Evolutionary conservation across 2,888 invertebrate species (phyloP), one percentile per base, ranked within the genome.

Genomic region (Heliconius sara): DNA sequence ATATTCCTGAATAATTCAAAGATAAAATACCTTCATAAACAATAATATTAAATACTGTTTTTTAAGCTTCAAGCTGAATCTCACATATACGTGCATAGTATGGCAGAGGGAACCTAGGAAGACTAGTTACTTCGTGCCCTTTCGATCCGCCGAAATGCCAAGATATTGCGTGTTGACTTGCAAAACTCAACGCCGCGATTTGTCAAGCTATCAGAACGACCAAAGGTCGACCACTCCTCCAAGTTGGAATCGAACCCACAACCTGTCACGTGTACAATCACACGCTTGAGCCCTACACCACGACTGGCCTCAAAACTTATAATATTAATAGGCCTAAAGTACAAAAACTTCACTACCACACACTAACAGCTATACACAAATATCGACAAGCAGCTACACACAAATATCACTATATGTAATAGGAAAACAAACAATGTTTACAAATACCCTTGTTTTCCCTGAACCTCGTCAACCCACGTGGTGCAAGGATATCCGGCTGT

Each of bases 401-500:
- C 25, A 16, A 65, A 65, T 16, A 16, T 65, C 13, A 34, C 27
- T 65, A 27, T 6, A 13, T 5, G 27, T 13, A 5, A 27, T 27
- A 13, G 25, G 25, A 25, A 65, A 65, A 65, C 25, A 65, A 65
- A 52, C 47, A 27, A 47, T 25, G 16, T 30, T 68, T 12, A n/a
- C 30, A 73, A 73, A 57, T 73, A 22, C 30, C 19, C 9, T n/a
- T 57, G 57, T 12, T 60, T 57, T 27, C 39, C 30, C 57, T n/a
- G n/a, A 34, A 34, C n/a, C 57, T 57, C 34, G 72, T 30, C 72
- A 57, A 6, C 9, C 30, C 22, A 16, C 27, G 13, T n/a, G 5
- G 16, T 34, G 13, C n/a, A n/a, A 30, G 72, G 72, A 73, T 60
- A 30, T 73, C 72, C 72, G 72, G 72, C 34, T 57, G 72, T 73